These are phyloP conservation scores for Trissoscelio sp. DNA, from an alignment of 2,888 invertebrate genomes.

Conservation along the genomic window DNA sequence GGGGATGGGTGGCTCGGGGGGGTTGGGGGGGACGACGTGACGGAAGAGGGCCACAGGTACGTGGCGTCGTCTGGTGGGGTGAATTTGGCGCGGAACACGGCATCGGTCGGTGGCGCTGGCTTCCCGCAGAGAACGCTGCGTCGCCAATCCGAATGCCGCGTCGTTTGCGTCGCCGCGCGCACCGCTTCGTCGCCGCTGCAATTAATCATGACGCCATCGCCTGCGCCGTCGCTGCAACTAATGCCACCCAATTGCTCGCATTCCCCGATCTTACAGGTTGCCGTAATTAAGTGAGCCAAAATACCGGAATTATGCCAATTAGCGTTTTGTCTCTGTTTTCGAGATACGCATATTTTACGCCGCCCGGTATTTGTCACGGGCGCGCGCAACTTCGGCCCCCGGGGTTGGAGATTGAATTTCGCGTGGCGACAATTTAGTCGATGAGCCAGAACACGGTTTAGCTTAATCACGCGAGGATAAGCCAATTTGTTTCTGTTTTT, in stretches of 20 bases:
- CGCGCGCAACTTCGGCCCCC: constrained; percentile 43
- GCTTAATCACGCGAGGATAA: constrained; percentile 58
- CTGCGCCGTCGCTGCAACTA: constrained; percentile 68
- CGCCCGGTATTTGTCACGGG: constrained; percentile 48
- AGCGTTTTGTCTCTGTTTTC: constrained; percentile 68
- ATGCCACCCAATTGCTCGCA: constrained; percentile 70
- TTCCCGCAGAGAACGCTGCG: constrained; percentile 67
- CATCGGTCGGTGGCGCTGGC: constrained; percentile 68
- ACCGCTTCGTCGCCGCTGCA: constrained; percentile 62
- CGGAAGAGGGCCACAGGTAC: constrained; percentile 69
- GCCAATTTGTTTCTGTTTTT: constrained; percentile 39
- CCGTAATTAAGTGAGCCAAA: constrained; percentile 67
- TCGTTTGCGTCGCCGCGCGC: constrained; percentile 63
- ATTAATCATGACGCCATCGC: constrained; percentile 69
- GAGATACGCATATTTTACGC: constrained; percentile 61
- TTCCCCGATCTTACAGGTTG: constrained; percentile 70
- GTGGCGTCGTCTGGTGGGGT: constrained; percentile 58
- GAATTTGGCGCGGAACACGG: constrained; percentile 65
- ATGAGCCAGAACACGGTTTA: constrained; percentile 55
- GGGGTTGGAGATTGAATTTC: constrained; percentile 53
- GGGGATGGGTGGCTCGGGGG: too few species aligned
- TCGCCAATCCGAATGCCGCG: constrained; percentile 68
- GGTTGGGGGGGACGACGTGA: constrained; percentile 61
- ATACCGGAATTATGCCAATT: constrained; percentile 68
- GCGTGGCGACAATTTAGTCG: constrained; percentile 61